phyloP scores from a whole-genome alignment of 2,797 vertebrate genomes.

The Pteropus rufus region DNA sequence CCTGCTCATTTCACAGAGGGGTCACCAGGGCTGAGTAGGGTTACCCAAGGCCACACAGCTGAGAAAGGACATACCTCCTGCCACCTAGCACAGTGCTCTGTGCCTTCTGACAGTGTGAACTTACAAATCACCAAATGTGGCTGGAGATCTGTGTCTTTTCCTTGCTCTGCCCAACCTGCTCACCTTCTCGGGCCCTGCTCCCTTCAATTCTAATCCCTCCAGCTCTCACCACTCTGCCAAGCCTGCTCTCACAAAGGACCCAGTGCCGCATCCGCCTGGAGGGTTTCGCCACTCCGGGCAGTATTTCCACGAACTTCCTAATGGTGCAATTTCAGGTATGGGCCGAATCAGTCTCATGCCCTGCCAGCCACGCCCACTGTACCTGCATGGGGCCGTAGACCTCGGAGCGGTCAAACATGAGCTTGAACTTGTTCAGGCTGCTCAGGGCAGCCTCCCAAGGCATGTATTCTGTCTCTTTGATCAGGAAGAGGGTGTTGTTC shows the following conservation, averaged over 20 bases:
- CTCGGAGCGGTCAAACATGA: constrained; percentile 92
- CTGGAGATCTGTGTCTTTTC: background rate
- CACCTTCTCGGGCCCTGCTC: background rate
- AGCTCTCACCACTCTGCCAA: background rate
- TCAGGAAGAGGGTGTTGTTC: constrained; percentile 88
- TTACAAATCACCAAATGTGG: background rate
- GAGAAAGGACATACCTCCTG: rapidly evolving
- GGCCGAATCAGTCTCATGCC: rapidly evolving
- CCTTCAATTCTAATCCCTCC: background rate
- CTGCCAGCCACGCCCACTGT: background rate
- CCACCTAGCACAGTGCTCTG: background rate
- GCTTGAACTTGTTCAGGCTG: constrained; percentile 87
- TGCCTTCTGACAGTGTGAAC: background rate
- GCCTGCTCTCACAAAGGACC: background rate
- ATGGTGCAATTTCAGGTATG: background rate
- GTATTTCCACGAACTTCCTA: background rate
- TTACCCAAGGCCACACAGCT: rapidly evolving
- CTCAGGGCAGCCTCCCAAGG: constrained; percentile 90
- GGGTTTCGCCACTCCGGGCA: background rate
- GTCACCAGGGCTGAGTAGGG: no score
- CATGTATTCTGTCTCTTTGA: constrained; percentile 85
- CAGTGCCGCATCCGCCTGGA: rapidly evolving
- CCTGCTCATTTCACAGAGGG: background rate
- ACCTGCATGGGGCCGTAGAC: constrained; percentile 91
- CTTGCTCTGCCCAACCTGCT: background rate